phyloP scores from a whole-genome alignment of 53 echinoderm and acorn worm genomes.

The Glandiceps talaboti region DNA sequence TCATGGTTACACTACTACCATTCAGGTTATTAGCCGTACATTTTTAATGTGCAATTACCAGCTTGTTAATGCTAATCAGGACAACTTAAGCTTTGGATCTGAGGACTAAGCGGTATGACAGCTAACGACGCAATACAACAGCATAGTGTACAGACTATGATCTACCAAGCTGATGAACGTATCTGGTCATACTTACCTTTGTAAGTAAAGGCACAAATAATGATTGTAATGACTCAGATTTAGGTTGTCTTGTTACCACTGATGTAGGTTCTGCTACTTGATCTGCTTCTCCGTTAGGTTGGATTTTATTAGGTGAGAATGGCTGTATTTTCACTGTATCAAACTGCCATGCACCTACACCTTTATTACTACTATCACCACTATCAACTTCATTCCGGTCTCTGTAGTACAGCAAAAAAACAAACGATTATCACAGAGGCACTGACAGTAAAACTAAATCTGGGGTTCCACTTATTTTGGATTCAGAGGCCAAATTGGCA shows the following conservation, averaged over 20 bases:
- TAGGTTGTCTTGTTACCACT: slow-evolving; percentile 45
- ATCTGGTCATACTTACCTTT: slow-evolving; percentile 51
- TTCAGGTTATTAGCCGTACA: too few species aligned
- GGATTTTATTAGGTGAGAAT: slow-evolving; percentile 17
- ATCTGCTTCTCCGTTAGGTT: not conserved
- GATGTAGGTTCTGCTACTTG: slow-evolving; percentile 17
- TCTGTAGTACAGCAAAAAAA: not conserved
- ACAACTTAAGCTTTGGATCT: too few species aligned
- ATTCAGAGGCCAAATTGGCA: too few species aligned
- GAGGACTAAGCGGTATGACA: too few species aligned
- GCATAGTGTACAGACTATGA: too few species aligned
- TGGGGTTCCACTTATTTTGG: too few species aligned
- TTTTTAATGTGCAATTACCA: too few species aligned
- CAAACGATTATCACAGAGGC: not conserved
- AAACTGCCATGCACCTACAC: slow-evolving; percentile 25
- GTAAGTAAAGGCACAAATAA: slow-evolving; percentile 63
- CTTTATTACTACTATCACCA: slow-evolving; percentile 4
- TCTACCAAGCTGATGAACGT: too few species aligned
- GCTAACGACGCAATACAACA: too few species aligned
- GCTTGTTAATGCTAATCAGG: too few species aligned
- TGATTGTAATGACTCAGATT: slow-evolving; percentile 57
- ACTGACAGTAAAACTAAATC: too few species aligned
- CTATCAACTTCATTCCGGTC: slow-evolving; percentile 5
- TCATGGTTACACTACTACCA: too few species aligned
- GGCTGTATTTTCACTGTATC: slow-evolving; percentile 32